Base-by-base conservation (phyloP, 2,888 invertebrate genomes). In the Villa cingulata region DNA sequence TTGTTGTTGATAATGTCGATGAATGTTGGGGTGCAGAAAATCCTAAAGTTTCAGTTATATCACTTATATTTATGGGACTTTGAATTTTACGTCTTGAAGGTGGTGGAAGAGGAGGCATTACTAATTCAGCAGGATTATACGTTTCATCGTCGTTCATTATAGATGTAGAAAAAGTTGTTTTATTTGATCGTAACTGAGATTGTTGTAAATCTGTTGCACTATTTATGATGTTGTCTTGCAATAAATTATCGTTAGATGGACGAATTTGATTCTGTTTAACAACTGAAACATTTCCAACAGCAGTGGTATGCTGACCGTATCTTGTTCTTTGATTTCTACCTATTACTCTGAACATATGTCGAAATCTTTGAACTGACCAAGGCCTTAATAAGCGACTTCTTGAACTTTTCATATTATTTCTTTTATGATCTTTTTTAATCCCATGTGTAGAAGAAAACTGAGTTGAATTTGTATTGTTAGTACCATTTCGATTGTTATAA, bases 41-140 rank as follows among this genome's bases (percentile, higher is more conserved):
- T 10, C 74, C 73, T 50, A 77, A 61, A 18, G 75, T 68, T 55
- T 76, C 76, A 51, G 74, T 74, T 47, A 77, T 62, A 51, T 76
- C 76, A 58, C 74, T 73, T 52, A 76, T 61, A 52, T 66, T 68
- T 23, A 70, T 70, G 53, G 66, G 71, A 59, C 65, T 71, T 47
- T 68, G 70, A 58, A 73, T 70, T 59, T 70, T 72, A 41, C 71
- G 67, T 14, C 73, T 63, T 18, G 70, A 64, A 20, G 72, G 72
- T 16, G 71, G 72, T 34, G 74, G 73, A 49, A 72, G 53, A 3
- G 71, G 70, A 2, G 73, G 73, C 43, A 61, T 60, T 27, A 62
- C 60, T 18, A 59, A 58, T 41, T 65, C 63, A 37, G 44, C 46
- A 34, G 36, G 34, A 15, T 34, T 48, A 29, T 50, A 43, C 7